phyloP scores from a whole-genome alignment of 2,888 invertebrate genomes.

The Xanthia togata region DNA sequence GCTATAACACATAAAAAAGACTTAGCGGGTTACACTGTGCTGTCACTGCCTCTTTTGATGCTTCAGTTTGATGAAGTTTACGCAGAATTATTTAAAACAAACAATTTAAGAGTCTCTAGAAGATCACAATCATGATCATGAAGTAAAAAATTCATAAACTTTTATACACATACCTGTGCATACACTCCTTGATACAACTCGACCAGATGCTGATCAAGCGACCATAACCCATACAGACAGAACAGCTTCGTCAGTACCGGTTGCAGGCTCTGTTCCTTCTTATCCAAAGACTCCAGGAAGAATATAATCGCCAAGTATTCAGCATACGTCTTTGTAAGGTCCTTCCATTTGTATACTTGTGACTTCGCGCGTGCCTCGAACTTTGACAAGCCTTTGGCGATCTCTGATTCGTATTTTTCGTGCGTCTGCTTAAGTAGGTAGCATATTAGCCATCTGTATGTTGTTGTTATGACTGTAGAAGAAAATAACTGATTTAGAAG shows the following conservation, averaged over 20 bases:
- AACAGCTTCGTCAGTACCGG: slow-evolving; percentile 88
- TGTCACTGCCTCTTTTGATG: background rate
- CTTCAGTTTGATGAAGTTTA: background rate
- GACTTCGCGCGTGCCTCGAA: slow-evolving; percentile 95
- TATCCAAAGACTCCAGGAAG: slow-evolving; percentile 86
- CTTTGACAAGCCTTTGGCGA: slow-evolving; percentile 91
- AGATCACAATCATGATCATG: background rate
- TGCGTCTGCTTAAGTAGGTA: slow-evolving; percentile 94
- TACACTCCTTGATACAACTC: slow-evolving; percentile 93
- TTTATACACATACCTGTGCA: slow-evolving; percentile 54
- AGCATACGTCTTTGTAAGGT: slow-evolving; percentile 94
- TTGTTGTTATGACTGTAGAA: slow-evolving; percentile 91
- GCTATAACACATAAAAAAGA: no score
- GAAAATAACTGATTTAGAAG: background rate
- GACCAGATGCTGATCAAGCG: slow-evolving; percentile 93
- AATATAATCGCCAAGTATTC: slow-evolving; percentile 92
- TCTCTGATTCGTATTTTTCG: slow-evolving; percentile 89
- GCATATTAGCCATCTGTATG: slow-evolving; percentile 96
- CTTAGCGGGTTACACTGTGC: background rate
- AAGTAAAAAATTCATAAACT: background rate
- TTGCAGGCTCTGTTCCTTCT: slow-evolving; percentile 79
- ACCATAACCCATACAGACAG: slow-evolving; percentile 84
- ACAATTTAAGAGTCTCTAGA: background rate
- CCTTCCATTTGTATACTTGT: slow-evolving; percentile 95
- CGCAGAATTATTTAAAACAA: background rate